These are phyloP conservation scores for Gonatopus flavifemur DNA, from an alignment of 1,140 invertebrate genomes.

Conservation along the genomic window DNA sequence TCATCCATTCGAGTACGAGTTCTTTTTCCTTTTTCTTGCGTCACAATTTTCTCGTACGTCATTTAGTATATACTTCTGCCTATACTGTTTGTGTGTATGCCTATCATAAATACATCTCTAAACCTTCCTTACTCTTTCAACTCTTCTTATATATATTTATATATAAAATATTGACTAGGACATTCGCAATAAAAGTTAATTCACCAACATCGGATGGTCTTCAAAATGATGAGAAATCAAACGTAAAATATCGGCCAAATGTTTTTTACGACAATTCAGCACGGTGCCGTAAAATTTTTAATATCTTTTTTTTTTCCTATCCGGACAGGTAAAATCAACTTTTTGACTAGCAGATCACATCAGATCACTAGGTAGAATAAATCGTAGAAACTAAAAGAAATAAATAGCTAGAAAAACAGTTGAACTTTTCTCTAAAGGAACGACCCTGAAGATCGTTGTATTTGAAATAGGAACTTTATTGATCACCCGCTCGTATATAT, in stretches of 20 bases:
- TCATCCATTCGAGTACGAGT: too few relatives aligned
- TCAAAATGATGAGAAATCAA: too few relatives aligned
- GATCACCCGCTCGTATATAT: constrained; percentile 44
- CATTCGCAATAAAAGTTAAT: constrained; percentile 19
- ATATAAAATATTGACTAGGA: constrained; percentile 37
- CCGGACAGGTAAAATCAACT: too few relatives aligned
- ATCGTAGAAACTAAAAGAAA: constrained; percentile 7
- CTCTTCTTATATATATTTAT: constrained; percentile 20
- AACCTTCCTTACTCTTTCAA: constrained; percentile 13
- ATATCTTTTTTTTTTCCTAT: too few relatives aligned
- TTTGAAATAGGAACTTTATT: constrained; percentile 57
- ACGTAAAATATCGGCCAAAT: neutral
- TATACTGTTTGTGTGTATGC: constrained; percentile 7
- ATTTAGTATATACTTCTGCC: too few relatives aligned
- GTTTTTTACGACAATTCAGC: too few relatives aligned
- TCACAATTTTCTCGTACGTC: too few relatives aligned
- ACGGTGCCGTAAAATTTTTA: too few relatives aligned
- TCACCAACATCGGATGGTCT: too few relatives aligned
- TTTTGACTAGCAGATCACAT: too few relatives aligned
- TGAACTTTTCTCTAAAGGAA: constrained; percentile 17
- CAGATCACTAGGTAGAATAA: too few relatives aligned
- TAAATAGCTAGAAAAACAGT: constrained; percentile 2
- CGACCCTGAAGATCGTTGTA: constrained; percentile 23
- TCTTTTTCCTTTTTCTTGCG: neutral
- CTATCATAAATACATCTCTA: constrained; percentile 24